phyloP scores from a whole-genome alignment of 2,888 invertebrate genomes.

The Polydrusus cervinus region DNA sequence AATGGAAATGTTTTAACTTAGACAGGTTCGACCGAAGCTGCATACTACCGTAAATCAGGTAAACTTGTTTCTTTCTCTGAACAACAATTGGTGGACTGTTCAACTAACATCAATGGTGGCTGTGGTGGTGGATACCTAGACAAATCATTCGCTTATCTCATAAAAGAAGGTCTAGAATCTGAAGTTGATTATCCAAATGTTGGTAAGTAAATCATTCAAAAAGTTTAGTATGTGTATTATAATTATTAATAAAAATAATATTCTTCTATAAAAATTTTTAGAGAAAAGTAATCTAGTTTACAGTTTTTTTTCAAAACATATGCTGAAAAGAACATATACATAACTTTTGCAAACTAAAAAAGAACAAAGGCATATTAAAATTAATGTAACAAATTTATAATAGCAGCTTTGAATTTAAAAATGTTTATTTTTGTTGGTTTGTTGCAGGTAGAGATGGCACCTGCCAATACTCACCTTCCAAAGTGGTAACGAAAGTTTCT shows the following conservation, averaged over 20 bases:
- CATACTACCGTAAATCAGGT: constrained; percentile 49
- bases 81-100: constrained; percentile 58
- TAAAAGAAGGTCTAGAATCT: constrained; percentile 53
- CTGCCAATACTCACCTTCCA: constrained; percentile 33
- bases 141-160: constrained; percentile 55
- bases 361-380: background rate
- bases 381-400: background rate
- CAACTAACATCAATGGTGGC: constrained; percentile 45
- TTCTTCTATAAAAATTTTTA: background rate
- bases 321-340: too few species aligned
- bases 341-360: too few species aligned
- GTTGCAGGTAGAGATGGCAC: constrained; percentile 30
- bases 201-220: too few species aligned
- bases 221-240: too few species aligned
- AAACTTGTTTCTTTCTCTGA: constrained; percentile 55
- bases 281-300: too few species aligned
- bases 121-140: constrained; percentile 55
- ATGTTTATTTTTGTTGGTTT: too few species aligned
- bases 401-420: background rate
- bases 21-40: constrained; percentile 56
- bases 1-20: constrained; percentile 34
- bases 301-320: too few species aligned
- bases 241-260: background rate
- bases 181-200: constrained; percentile 58
- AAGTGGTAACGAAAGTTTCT: constrained; percentile 40